Evolutionary conservation across 2,113 vertebrate genomes (phyloP).

Genomic region (Aphelocoma coerulescens): DNA sequence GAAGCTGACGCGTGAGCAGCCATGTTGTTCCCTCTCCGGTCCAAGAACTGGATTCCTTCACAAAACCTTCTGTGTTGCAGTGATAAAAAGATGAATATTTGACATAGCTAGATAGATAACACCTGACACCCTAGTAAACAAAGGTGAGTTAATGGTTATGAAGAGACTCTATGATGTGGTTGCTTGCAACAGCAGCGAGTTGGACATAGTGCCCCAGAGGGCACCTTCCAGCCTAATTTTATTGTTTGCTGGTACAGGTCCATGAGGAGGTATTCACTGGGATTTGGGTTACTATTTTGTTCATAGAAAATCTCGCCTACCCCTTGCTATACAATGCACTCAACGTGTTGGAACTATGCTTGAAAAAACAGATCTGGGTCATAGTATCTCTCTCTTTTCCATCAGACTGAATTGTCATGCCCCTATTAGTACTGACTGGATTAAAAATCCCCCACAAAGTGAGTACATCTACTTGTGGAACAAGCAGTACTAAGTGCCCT

Average conservation of each 20-base stretch:
- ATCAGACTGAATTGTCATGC: not conserved
- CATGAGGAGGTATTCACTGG: not conserved
- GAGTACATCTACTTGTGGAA: not conserved
- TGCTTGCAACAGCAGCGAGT: not conserved
- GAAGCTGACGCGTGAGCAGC: not conserved
- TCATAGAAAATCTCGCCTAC: not conserved
- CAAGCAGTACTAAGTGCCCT: not conserved
- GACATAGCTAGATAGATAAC: slow-evolving; percentile 6
- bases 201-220: not conserved
- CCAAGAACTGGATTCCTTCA: slow-evolving; percentile 14
- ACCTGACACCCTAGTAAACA: not conserved
- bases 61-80: not conserved
- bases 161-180: not conserved
- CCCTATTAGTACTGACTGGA: not conserved
- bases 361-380: not conserved
- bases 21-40: not conserved
- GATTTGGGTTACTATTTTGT: not conserved
- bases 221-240: not conserved
- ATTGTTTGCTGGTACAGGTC: not conserved
- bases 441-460: not conserved
- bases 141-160: not conserved
- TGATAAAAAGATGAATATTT: slow-evolving; percentile 36
- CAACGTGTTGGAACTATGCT: not conserved
- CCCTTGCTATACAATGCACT: not conserved
- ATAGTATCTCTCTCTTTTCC: not conserved